phyloP scores from a whole-genome alignment of 1,140 invertebrate genomes.

The Diplogasteroides magnus region DNA sequence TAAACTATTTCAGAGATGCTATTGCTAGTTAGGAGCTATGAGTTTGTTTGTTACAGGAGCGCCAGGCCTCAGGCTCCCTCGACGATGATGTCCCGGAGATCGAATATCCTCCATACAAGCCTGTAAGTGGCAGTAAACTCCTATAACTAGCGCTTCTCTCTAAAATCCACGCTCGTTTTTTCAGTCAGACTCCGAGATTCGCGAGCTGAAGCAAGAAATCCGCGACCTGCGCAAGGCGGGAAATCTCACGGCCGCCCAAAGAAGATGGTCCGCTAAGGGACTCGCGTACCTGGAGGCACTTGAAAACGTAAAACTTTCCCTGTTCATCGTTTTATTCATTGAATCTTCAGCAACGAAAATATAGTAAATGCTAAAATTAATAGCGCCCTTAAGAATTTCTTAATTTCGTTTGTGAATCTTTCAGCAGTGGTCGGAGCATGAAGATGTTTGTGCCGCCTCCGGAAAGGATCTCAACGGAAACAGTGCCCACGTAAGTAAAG shows the following conservation, averaged over 20 bases:
- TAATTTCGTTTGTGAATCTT: not conserved
- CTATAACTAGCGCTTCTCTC: too few relatives aligned
- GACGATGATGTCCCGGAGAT: not conserved
- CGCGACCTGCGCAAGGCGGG: not conserved
- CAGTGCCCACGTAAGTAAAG: not conserved
- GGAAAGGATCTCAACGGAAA: not conserved
- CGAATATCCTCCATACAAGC: not conserved
- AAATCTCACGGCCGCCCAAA: not conserved
- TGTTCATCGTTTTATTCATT: not conserved
- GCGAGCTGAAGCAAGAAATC: not conserved
- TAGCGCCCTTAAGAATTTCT: too few relatives aligned
- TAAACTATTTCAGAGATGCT: too few relatives aligned
- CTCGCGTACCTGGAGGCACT: not conserved
- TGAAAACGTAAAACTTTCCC: not conserved
- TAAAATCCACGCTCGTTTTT: too few relatives aligned
- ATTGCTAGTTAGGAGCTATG: too few relatives aligned
- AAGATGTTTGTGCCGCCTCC: not conserved
- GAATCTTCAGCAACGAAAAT: too few relatives aligned
- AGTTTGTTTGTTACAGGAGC: too few relatives aligned
- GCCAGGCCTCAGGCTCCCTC: too few relatives aligned
- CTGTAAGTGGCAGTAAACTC: too few relatives aligned
- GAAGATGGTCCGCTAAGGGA: not conserved
- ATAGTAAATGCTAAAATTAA: too few relatives aligned
- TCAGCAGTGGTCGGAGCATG: not conserved
- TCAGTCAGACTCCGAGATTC: slow-evolving; percentile 12